Evolutionary conservation across 2,888 invertebrate species (phyloP).

Genomic region (Syrphus vitripennis): DNA sequence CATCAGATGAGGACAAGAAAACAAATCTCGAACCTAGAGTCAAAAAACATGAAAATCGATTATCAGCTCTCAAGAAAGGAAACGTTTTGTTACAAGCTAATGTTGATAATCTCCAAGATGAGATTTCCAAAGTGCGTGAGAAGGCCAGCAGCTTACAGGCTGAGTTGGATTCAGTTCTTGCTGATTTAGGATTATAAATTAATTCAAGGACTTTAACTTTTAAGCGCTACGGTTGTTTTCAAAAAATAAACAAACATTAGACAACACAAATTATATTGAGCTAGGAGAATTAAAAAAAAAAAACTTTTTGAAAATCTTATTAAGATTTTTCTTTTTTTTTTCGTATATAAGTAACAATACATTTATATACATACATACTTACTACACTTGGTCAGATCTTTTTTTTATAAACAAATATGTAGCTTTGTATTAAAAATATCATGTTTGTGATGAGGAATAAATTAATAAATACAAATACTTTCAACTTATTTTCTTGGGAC

Average conservation of each 20-base stretch:
- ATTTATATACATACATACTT: neutral
- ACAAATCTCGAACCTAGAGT: conserved; percentile 85
- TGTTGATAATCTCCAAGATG: conserved; percentile 93
- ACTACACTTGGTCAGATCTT: conserved; percentile 14
- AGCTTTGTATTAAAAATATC: conserved; percentile 14
- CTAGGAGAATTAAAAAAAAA: neutral
- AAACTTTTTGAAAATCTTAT: neutral
- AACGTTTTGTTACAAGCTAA: conserved; percentile 93
- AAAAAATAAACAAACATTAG: neutral
- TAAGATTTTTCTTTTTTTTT: conserved; percentile 3
- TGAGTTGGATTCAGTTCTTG: conserved; percentile 92
- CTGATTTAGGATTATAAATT: conserved; percentile 88
- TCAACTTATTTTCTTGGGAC: neutral
- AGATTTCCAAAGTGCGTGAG: conserved; percentile 91
- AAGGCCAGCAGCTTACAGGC: conserved; percentile 89
- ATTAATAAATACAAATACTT: neutral
- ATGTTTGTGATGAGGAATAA: conserved; percentile 35
- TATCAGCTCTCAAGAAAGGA: conserved; percentile 92
- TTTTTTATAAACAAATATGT: conserved; percentile 20
- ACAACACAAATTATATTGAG: neutral
- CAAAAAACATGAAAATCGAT: conserved; percentile 89
- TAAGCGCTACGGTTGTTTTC: neutral
- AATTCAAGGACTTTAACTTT: neutral
- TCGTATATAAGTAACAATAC: too few species aligned
- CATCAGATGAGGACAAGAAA: conserved; percentile 86